A percentile compares a stretch with the other conserved stretches of the same genome.
Conservation (phyloP, 2,797 vertebrate genomes). For the Taenioides sp. region DNA sequence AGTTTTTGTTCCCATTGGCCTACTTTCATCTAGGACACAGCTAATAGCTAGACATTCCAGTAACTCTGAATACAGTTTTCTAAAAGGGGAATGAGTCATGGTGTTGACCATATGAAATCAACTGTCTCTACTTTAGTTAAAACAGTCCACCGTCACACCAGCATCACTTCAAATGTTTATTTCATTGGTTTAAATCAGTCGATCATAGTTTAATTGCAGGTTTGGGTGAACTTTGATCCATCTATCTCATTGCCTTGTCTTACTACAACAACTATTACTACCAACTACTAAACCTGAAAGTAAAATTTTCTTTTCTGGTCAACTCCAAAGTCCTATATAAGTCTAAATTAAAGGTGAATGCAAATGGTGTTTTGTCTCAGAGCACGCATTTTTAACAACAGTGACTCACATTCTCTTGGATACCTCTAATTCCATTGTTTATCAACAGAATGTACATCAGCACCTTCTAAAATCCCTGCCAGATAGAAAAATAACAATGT, state of each 20-base stretch:
- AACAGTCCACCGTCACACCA: constrained; percentile 28
- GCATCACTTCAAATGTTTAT: constrained; percentile 3
- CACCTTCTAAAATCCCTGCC: background rate
- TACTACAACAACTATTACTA: background rate
- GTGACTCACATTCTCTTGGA: background rate
- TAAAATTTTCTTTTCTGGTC: background rate
- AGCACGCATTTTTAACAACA: background rate
- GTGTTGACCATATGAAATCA: constrained; percentile 28
- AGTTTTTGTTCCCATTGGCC: constrained; percentile 24
- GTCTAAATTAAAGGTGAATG: background rate
- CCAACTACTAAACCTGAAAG: background rate
- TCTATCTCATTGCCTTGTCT: background rate
- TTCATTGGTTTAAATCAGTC: constrained; percentile 3
- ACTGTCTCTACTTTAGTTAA: constrained; percentile 9
- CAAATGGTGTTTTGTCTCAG: background rate
- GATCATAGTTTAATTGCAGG: background rate
- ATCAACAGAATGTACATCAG: background rate
- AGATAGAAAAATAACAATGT: constrained; percentile 1
- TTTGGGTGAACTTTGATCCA: background rate
- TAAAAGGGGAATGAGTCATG: constrained; percentile 32
- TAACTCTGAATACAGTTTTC: constrained; percentile 26
- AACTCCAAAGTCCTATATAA: background rate
- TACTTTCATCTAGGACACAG: constrained; percentile 30
- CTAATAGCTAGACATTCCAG: constrained; percentile 36
- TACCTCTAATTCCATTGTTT: constrained; percentile 4